Evolutionary conservation across 2,888 invertebrate genomes (phyloP), one percentile per base, ranked within the genome.

Genomic region (Coelopa pilipes): DNA sequence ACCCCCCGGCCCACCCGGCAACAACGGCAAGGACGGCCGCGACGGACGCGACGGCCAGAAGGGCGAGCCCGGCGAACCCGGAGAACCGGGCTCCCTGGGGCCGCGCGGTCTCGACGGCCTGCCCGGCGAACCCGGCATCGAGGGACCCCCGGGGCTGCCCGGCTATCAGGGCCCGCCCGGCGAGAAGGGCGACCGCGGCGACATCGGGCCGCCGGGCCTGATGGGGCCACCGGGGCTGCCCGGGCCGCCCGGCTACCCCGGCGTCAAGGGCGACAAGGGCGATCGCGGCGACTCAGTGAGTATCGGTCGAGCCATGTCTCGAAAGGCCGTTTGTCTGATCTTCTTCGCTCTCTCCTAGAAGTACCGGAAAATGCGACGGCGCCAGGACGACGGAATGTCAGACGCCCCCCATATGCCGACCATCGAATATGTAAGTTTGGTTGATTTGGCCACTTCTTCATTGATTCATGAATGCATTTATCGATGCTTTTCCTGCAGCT

Each of bases 271-370:
- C 46, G 96, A 96, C 82, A 96, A 95, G 85, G 96, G 97, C 50
- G 96, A 96, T 86, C 95, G 96, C 85, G 96, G 96, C 49, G 96
- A 96, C 90, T 95, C 95, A 91, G 96, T 96, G 90, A 93, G 93
- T 90, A 79, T 66, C 74, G 62, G 63, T 63, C 47, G n/a, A n/a
- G n/a, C n/a, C n/a, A n/a, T n/a, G n/a, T n/a, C n/a, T n/a, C n/a
- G n/a, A n/a, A n/a, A n/a, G n/a, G n/a, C n/a, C n/a, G n/a, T n/a
- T n/a, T n/a, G n/a, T n/a, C n/a, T n/a, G n/a, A n/a, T n/a, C n/a
- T n/a, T n/a, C n/a, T n/a, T n/a, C n/a, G n/a, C n/a, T n/a, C 79
- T 82, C 73, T 72, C 79, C 81, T 81, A 86, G 80, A 82, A 88
- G 87, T 88, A 88, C 80, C 85, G 88, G 80, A 88, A 88, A 82